These are phyloP conservation scores for Brachionus plicatilis DNA, from an alignment of 1,140 invertebrate genomes.

Conservation along the genomic window DNA sequence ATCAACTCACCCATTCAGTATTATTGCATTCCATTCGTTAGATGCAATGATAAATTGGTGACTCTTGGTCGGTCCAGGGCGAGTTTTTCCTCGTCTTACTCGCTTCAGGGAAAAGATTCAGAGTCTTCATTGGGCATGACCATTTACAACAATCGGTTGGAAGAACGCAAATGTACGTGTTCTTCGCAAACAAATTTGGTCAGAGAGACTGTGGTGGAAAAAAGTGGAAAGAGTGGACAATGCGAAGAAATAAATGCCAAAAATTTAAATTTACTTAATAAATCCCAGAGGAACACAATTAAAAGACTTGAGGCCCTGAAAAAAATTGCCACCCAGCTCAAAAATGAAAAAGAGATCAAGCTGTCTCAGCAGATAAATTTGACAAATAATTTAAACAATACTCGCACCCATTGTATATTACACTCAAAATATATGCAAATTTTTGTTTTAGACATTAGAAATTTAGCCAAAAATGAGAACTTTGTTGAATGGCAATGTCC, in stretches of 20 bases:
- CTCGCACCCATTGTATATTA: constrained; percentile 34
- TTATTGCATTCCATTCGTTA: constrained; percentile 84
- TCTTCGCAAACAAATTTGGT: background rate
- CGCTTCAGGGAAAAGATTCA: background rate
- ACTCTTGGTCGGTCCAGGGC: background rate
- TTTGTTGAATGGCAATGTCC: constrained; percentile 69
- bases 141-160: background rate
- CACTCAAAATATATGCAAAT: constrained; percentile 65
- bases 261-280: constrained; percentile 61
- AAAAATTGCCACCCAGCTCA: constrained; percentile 43
- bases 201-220: background rate
- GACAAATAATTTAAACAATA: constrained; percentile 42
- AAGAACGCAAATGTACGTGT: constrained; percentile 6
- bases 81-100: constrained; percentile 41
- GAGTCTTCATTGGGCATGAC: background rate
- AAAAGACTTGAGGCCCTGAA: constrained; percentile 44
- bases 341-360: constrained; percentile 38
- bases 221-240: no score
- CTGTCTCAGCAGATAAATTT: background rate
- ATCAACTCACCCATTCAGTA: constrained; percentile 74
- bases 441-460: constrained; percentile 77
- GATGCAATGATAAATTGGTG: constrained; percentile 54
- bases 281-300: constrained; percentile 60
- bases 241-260: constrained; percentile 48
- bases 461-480: constrained; percentile 58